Percentiles rank a stretch among this genome's conserved stretches.
Evolutionary conservation across 2,797 vertebrate species (phyloP).

Genomic region (Eidolon dupreanum): DNA sequence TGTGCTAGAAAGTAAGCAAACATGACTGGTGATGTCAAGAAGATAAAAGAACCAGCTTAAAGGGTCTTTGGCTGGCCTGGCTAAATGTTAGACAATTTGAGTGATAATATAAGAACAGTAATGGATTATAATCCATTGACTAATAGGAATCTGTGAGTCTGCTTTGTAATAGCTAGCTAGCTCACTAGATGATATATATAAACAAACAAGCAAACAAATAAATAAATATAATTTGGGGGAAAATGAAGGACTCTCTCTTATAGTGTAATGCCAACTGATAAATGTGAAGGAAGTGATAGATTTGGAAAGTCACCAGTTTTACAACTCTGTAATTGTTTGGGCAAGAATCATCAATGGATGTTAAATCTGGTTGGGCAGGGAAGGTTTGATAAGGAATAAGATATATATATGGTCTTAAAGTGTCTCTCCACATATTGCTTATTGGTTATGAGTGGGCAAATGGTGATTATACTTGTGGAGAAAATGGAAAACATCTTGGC

Average conservation of each 20-base stretch:
- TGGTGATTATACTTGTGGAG: background rate
- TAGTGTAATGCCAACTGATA: background rate
- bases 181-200: too few species aligned
- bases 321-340: background rate
- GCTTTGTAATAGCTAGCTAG: background rate
- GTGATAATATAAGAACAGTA: background rate
- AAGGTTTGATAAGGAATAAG: background rate
- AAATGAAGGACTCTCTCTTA: background rate
- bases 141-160: background rate
- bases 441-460: background rate
- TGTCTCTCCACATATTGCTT: background rate
- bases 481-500: background rate
- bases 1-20: slow-evolving; percentile 36
- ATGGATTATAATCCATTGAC: background rate
- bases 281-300: background rate
- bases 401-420: background rate
- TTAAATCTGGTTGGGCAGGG: background rate
- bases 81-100: background rate
- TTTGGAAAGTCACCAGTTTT: slow-evolving; percentile 25
- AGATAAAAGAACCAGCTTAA: slow-evolving; percentile 23
- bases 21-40: slow-evolving; percentile 5
- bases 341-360: background rate
- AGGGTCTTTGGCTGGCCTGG: background rate
- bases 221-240: too few species aligned
- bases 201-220: too few species aligned